Conservation (phyloP, 2,113 vertebrate species). For the Gnathonemus longibarbis region DNA sequence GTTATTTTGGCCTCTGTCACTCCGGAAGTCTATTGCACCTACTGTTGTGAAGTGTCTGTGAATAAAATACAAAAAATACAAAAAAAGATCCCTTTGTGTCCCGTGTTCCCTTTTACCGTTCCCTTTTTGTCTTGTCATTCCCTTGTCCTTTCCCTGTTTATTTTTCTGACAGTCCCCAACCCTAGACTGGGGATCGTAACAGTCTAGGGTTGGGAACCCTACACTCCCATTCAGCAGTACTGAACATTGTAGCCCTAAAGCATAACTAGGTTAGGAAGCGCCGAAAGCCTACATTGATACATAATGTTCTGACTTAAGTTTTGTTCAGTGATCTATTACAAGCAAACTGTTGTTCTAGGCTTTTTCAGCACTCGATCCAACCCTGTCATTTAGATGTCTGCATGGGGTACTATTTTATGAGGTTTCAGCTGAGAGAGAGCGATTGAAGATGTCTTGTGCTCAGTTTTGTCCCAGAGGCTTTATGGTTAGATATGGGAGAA, state of each 20-base stretch:
- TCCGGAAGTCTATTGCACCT: no score
- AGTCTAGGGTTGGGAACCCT: no score
- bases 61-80: no score
- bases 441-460: background rate
- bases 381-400: background rate
- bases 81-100: no score
- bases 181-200: no score
- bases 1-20: no score
- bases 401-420: background rate
- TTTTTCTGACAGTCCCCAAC: no score
- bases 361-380: background rate
- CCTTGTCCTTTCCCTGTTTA: no score
- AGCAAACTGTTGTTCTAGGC: background rate
- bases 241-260: background rate
- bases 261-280: background rate
- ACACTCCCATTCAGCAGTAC: background rate
- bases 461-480: background rate
- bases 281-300: background rate
- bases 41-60: no score
- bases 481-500: background rate
- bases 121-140: no score
- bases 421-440: background rate
- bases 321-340: background rate
- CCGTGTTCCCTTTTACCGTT: no score
- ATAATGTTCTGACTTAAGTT: background rate